Percentiles rank a stretch among this genome's conserved stretches.
Evolutionary conservation across 2,888 invertebrate species (phyloP).

Genomic region (Ecdyonurus torrentis): DNA sequence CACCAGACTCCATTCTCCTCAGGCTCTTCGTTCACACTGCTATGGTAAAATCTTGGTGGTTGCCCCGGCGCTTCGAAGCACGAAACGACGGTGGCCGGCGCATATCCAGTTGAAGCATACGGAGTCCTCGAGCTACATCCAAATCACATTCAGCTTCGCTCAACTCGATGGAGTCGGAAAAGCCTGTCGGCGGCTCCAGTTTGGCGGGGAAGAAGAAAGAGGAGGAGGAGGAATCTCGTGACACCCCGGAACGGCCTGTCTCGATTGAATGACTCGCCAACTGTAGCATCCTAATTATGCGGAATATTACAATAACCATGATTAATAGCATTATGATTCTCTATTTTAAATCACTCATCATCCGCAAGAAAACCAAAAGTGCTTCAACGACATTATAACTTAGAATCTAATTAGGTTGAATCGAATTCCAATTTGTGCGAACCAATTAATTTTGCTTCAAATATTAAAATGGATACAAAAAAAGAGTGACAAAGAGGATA

Average conservation of each 20-base stretch:
- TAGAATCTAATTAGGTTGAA: too few relatives aligned
- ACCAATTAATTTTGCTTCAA: too few relatives aligned
- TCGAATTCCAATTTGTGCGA: too few relatives aligned
- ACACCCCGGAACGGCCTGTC: conserved; percentile 9
- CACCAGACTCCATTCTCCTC: background rate
- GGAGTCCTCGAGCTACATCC: conserved; percentile 4
- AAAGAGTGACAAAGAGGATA: too few relatives aligned
- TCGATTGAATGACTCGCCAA: conserved; percentile 13
- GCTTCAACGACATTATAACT: too few relatives aligned
- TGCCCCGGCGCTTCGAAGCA: conserved; percentile 4
- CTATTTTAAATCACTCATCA: too few relatives aligned
- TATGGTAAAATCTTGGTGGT: conserved; percentile 26
- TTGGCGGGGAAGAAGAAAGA: conserved; percentile 13
- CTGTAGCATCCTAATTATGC: conserved; percentile 12
- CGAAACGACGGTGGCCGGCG: conserved; percentile 3
- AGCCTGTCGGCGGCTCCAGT: conserved; percentile 9
- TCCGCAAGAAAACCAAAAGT: too few relatives aligned
- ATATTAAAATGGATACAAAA: too few relatives aligned
- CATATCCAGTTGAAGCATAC: background rate
- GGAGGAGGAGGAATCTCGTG: conserved; percentile 12
- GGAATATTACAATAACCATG: background rate
- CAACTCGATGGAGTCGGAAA: conserved; percentile 24
- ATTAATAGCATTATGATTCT: background rate
- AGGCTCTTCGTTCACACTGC: conserved; percentile 24
- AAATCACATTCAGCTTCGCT: conserved; percentile 41